Conservation (phyloP, 2,113 vertebrate species). For the Sinocyclocheilus anophthalmus region DNA sequence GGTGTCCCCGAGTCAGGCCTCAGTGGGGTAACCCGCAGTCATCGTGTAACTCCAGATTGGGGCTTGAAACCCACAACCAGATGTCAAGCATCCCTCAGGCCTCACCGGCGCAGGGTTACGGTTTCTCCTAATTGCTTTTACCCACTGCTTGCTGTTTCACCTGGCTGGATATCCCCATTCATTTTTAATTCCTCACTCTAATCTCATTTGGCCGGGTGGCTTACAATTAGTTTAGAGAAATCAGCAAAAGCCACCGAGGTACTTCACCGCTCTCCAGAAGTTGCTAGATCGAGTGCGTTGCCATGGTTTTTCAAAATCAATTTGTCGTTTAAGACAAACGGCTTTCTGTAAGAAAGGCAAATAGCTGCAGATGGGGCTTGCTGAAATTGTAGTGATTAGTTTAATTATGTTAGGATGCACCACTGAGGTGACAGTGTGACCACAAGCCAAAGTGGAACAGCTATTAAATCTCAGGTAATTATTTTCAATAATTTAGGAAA, state of each 20-base stretch:
- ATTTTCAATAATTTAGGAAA: too few species aligned
- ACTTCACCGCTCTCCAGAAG: constrained; percentile 42
- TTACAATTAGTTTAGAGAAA: constrained; percentile 59
- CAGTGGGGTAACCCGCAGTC: constrained; percentile 23
- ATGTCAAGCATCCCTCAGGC: constrained; percentile 38
- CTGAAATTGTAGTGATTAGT: background rate
- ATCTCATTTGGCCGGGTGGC: constrained; percentile 59
- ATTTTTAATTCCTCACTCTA: constrained; percentile 68
- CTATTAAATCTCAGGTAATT: background rate
- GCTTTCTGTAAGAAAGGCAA: background rate
- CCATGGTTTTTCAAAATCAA: background rate
- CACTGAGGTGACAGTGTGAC: background rate
- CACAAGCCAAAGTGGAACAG: background rate
- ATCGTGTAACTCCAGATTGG: constrained; percentile 49
- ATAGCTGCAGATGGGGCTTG: background rate
- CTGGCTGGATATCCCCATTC: constrained; percentile 66
- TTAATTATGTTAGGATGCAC: background rate
- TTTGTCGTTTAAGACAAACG: background rate
- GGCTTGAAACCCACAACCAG: constrained; percentile 58
- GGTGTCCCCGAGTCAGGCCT: constrained; percentile 46
- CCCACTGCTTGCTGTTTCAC: constrained; percentile 63
- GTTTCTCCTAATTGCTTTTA: constrained; percentile 71
- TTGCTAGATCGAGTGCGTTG: constrained; percentile 23
- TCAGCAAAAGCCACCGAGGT: constrained; percentile 54
- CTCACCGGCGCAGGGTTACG: constrained; percentile 55